Conservation (phyloP, 2,888 invertebrate genomes). For the Trichogramma evanescens region DNA sequence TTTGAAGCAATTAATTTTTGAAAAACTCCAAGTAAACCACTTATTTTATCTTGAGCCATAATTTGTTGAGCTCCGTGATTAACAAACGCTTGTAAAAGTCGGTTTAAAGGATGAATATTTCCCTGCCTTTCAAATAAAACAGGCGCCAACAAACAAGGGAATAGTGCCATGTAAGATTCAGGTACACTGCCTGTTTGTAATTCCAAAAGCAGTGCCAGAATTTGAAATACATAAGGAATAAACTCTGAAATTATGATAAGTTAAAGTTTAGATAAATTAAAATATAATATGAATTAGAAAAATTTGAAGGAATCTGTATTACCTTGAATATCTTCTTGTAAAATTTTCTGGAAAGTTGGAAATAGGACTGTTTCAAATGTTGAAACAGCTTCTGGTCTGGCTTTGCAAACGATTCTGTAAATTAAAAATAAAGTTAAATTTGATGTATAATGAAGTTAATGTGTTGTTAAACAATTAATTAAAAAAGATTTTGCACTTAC, state of each 20-base stretch:
- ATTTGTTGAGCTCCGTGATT: constrained; percentile 66
- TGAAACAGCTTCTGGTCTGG: constrained; percentile 69
- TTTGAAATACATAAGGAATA: constrained; percentile 97
- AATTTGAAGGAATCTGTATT: constrained; percentile 5
- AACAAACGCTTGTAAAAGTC: constrained; percentile 84
- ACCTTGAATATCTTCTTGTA: constrained; percentile 91
- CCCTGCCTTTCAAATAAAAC: constrained; percentile 89
- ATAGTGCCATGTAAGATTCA: constrained; percentile 79
- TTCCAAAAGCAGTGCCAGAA: constrained; percentile 85
- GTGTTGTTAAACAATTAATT: not conserved
- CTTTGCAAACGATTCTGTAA: constrained; percentile 74
- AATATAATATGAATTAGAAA: not conserved
- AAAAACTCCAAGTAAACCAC: constrained; percentile 84
- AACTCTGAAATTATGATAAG: constrained; percentile 63
- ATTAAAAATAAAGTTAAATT: constrained; percentile 1
- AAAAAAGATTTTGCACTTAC: constrained; percentile 49
- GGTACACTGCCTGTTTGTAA: constrained; percentile 61
- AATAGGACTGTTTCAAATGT: constrained; percentile 90
- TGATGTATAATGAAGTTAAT: not conserved
- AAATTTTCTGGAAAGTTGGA: constrained; percentile 89
- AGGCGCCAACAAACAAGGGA: constrained; percentile 84
- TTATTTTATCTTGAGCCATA: constrained; percentile 63
- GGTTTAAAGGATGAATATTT: constrained; percentile 87
- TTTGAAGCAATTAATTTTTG: constrained; percentile 95
- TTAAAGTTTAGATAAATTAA: not conserved